Evolutionary conservation across 2,113 vertebrate genomes (phyloP).

Genomic region (Xenus cinereus): DNA sequence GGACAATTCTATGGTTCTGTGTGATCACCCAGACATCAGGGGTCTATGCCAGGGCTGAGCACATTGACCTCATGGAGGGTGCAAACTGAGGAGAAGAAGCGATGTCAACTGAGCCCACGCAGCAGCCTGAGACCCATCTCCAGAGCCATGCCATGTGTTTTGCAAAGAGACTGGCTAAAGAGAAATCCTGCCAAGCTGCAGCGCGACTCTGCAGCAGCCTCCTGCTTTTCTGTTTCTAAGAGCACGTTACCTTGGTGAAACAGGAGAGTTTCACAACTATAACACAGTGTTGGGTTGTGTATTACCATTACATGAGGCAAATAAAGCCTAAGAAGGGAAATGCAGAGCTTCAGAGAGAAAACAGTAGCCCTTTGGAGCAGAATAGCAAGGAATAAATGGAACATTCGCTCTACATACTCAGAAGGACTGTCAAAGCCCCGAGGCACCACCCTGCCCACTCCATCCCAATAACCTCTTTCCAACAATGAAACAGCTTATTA

Average conservation of each 20-base stretch:
- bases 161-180: not conserved
- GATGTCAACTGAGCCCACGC: not conserved
- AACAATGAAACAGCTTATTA: not conserved
- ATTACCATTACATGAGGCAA: not conserved
- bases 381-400: not conserved
- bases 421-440: not conserved
- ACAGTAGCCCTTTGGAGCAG: not conserved
- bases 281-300: not conserved
- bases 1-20: too few relatives aligned
- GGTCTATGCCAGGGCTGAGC: not conserved
- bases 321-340: not conserved
- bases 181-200: not conserved
- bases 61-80: accelerated
- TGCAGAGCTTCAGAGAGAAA: not conserved
- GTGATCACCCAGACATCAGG: not conserved
- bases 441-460: not conserved
- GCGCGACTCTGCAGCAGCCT: not conserved
- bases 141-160: accelerated
- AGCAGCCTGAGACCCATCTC: accelerated
- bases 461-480: not conserved
- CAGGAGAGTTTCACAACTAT: not conserved
- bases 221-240: not conserved
- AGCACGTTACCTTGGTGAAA: not conserved
- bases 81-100: not conserved
- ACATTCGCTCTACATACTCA: not conserved